Base-by-base conservation (phyloP, 2,113 vertebrate genomes). In the Eubucco bourcierii region DNA sequence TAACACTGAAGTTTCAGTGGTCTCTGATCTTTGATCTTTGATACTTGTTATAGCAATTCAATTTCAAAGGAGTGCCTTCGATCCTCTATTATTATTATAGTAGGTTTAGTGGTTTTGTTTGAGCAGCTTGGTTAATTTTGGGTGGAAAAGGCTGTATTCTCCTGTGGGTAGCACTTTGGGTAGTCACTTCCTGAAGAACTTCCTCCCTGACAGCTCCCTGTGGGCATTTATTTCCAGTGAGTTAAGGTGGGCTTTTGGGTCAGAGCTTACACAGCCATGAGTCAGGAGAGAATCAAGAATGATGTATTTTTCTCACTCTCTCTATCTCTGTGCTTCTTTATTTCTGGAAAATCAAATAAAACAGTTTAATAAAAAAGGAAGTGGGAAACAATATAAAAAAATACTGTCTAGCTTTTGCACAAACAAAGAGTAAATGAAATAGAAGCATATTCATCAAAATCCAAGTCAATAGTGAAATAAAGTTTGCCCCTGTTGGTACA, bases 291-390 rank as follows among this genome's bases (percentile, higher is more conserved):
- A 93, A 91, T 92, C 73, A 86, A 87, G 84, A 70, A 86, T 94
- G 87, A 93, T 86, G 58, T 83, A 88, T 96, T 92, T 91, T 85
- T 93, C 61, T 95, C 82, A 88, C 85, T 92, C 56, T 63, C 72
- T 90, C 90, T 83, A 61, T 93, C 75, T 94, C 66, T 90, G 55
- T 78, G 86, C 60, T 95, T 72, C 75, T 97, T 96, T 97, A 97
- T 97, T 97, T 95, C 94, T 97, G 68, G 77, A 96, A 97, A 97
- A 97, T 97, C 94, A 97, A 98, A 97, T 97, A 87, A 88, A 96
- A 95, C 87, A 94, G 95, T 96, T 97, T 97, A 97, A 97, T 97
- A 96, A 97, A 96, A 97, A 98, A 92, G 72, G 94, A 95, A 97
- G 90, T 94, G 64, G 67, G 61, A 91, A 97, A 97, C 96, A 94